phyloP scores from a whole-genome alignment of 2,797 vertebrate genomes.

The Spea hammondii region DNA sequence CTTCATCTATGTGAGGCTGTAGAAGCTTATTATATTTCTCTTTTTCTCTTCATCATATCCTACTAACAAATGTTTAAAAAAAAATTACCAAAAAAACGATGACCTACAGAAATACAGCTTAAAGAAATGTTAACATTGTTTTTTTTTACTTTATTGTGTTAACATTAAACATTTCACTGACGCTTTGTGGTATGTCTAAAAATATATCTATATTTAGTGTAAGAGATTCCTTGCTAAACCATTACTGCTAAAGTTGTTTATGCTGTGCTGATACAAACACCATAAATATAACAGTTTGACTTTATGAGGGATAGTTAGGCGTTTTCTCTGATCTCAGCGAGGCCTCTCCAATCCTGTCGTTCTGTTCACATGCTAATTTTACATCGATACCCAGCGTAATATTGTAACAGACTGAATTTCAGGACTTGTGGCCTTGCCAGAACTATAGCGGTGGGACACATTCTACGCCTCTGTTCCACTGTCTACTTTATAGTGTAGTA shows the following conservation, averaged over 20 bases:
- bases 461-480: neutral
- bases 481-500: neutral
- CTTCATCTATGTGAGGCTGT: neutral
- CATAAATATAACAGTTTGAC: conserved; percentile 22
- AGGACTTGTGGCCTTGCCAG: too few species aligned
- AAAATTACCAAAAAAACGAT: too few species aligned
- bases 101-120: neutral
- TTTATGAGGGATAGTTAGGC: conserved; percentile 9
- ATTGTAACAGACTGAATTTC: neutral
- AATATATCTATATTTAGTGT: conserved; percentile 35
- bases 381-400: neutral
- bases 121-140: conserved; percentile 19
- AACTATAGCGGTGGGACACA: neutral
- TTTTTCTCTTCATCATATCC: neutral
- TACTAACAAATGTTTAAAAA: neutral
- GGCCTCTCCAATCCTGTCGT: too few species aligned
- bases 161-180: conserved; percentile 29
- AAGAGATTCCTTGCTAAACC: conserved; percentile 34
- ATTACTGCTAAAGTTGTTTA: conserved; percentile 29
- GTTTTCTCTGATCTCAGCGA: neutral
- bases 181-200: conserved; percentile 30
- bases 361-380: neutral
- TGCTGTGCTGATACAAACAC: conserved; percentile 13
- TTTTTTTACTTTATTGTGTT: conserved; percentile 11
- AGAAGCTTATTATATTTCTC: neutral